Percentiles rank a stretch among this genome's conserved stretches.
Conservation (phyloP, 2,113 vertebrate genomes). For the Panurus biarmicus region DNA sequence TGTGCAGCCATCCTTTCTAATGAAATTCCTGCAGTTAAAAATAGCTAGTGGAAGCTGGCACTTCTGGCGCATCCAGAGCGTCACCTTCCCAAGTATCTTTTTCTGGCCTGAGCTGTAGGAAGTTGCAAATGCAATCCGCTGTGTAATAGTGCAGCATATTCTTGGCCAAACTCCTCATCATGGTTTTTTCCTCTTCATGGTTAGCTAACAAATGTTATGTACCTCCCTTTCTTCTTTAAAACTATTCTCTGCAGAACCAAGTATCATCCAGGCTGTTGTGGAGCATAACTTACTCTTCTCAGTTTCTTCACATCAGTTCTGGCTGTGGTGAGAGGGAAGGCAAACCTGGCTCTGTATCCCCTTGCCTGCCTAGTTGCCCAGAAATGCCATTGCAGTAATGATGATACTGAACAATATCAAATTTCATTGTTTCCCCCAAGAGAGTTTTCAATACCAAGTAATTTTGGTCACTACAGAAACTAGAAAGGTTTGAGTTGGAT, state of each 20-base stretch:
- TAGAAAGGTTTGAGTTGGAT: background rate
- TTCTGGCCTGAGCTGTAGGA: slow-evolving; percentile 49
- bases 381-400: background rate
- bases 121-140: slow-evolving; percentile 41
- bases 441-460: background rate
- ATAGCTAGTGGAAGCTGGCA: slow-evolving; percentile 26
- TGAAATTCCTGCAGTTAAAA: slow-evolving; percentile 46
- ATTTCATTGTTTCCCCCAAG: background rate
- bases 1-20: slow-evolving; percentile 16
- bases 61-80: slow-evolving; percentile 42
- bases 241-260: background rate
- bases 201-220: background rate
- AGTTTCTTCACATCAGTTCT: background rate
- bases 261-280: background rate
- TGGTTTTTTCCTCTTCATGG: background rate
- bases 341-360: background rate
- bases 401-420: background rate
- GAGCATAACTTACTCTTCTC: background rate
- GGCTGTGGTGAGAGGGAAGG: background rate
- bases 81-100: slow-evolving; percentile 57
- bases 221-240: background rate
- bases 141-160: slow-evolving; percentile 40
- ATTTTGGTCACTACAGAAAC: slow-evolving; percentile 3
- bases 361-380: background rate
- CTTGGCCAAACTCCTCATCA: background rate